A percentile compares a stretch with the other conserved stretches of the same genome.
Conservation (phyloP, 2,888 invertebrate species). For the Ceramica pisi region DNA sequence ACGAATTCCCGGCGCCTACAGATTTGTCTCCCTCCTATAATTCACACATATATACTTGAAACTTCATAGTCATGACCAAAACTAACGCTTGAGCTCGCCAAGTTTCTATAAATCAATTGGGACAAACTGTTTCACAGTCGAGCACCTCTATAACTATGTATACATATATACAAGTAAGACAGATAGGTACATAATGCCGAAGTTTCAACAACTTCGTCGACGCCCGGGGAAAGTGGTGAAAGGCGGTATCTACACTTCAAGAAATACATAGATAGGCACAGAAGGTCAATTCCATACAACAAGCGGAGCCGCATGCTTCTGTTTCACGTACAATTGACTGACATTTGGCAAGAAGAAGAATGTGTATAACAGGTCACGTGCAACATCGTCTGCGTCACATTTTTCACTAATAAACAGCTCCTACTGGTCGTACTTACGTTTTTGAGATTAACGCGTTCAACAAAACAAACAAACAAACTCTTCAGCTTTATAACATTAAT, state of each 20-base stretch:
- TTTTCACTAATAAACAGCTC: too few relatives aligned
- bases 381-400: too few relatives aligned
- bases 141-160: conserved; percentile 42
- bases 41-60: conserved; percentile 19
- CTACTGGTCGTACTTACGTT: too few relatives aligned
- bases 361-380: too few relatives aligned
- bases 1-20: conserved; percentile 3
- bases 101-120: conserved; percentile 64
- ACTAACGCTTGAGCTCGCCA: conserved; percentile 39
- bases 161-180: conserved; percentile 21
- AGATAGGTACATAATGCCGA: conserved; percentile 49
- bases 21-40: conserved; percentile 5
- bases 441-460: too few relatives aligned
- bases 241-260: conserved; percentile 30
- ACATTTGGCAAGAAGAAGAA: too few relatives aligned
- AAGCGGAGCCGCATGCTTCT: too few relatives aligned
- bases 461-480: too few relatives aligned
- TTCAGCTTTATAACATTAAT: too few relatives aligned
- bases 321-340: too few relatives aligned
- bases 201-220: conserved; percentile 62
- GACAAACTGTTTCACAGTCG: conserved; percentile 58
- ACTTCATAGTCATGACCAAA: conserved; percentile 37
- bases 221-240: conserved; percentile 64
- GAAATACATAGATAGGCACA: conserved; percentile 4
- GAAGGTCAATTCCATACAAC: neutral